phyloP scores from a whole-genome alignment of 2,888 invertebrate genomes.

The Thysanoteuthis rhombus region DNA sequence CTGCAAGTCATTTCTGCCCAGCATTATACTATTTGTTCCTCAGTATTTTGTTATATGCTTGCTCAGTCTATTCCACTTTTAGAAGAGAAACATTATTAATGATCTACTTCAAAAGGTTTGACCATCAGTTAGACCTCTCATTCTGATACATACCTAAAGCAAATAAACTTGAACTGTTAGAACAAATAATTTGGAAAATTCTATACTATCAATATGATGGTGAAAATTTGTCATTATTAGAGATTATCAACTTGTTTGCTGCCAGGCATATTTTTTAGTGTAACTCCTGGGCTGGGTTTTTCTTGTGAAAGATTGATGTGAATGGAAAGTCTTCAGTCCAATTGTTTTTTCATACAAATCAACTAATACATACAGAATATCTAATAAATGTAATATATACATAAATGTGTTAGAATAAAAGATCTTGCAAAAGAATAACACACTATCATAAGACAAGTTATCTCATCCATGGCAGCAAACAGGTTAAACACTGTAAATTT shows the following conservation, averaged over 20 bases:
- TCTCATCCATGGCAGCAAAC: no score
- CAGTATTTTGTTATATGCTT: no score
- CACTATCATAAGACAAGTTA: no score
- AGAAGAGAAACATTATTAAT: background rate
- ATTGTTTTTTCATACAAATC: no score
- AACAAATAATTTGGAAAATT: background rate
- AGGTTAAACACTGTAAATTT: background rate
- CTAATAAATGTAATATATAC: no score
- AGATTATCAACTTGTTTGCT: no score
- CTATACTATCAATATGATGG: background rate
- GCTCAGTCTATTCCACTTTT: background rate
- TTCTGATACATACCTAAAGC: background rate
- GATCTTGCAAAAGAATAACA: no score
- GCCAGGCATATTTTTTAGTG: background rate
- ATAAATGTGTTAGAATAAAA: no score
- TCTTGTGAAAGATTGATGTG: no score
- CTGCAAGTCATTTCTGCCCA: background rate
- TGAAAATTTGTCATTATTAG: background rate
- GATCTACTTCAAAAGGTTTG: background rate
- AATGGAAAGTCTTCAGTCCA: no score
- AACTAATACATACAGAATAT: no score
- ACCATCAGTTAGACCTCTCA: background rate
- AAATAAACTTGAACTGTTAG: background rate
- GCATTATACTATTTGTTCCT: background rate
- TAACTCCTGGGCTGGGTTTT: no score